Conservation (phyloP, 2,113 vertebrate genomes). For the Silurus asotus region DNA sequence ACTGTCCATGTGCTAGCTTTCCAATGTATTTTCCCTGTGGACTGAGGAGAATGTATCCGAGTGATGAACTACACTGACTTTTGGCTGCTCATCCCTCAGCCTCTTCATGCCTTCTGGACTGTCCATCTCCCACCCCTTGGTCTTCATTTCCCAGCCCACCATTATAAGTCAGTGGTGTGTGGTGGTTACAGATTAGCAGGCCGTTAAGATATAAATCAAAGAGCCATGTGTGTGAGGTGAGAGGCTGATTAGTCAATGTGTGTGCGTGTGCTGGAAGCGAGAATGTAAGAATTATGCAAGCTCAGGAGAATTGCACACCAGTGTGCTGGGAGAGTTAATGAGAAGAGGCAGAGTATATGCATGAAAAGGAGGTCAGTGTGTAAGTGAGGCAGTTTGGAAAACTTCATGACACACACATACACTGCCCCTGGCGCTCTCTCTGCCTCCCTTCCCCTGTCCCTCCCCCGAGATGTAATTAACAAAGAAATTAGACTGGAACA, state of each 20-base stretch:
- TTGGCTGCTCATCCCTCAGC: conserved; percentile 17
- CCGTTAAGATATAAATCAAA: conserved; percentile 46
- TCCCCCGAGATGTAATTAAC: conserved; percentile 79
- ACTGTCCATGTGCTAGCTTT: background rate
- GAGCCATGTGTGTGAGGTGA: conserved; percentile 25
- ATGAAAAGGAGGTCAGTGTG: conserved; percentile 67
- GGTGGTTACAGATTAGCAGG: conserved; percentile 47
- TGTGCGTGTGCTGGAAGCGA: conserved; percentile 18
- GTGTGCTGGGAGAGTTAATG: conserved; percentile 29
- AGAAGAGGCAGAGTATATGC: conserved; percentile 40
- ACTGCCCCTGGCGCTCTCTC: conserved; percentile 37
- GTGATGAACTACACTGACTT: background rate
- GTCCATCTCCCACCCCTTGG: conserved; percentile 29
- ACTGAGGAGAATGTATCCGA: background rate
- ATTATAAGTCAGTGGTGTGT: conserved; percentile 14
- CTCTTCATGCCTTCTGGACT: background rate
- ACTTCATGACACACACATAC: conserved; percentile 31
- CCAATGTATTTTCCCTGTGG: background rate
- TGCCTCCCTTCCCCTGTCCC: conserved; percentile 59
- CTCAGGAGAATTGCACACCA: conserved; percentile 44
- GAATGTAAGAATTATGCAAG: conserved; percentile 37
- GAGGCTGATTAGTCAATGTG: conserved; percentile 44
- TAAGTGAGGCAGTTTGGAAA: conserved; percentile 63
- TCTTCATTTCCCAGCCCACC: background rate
- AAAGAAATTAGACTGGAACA: conserved; percentile 76